Conservation (phyloP, 2,888 invertebrate species). For the Morpho helenor region DNA sequence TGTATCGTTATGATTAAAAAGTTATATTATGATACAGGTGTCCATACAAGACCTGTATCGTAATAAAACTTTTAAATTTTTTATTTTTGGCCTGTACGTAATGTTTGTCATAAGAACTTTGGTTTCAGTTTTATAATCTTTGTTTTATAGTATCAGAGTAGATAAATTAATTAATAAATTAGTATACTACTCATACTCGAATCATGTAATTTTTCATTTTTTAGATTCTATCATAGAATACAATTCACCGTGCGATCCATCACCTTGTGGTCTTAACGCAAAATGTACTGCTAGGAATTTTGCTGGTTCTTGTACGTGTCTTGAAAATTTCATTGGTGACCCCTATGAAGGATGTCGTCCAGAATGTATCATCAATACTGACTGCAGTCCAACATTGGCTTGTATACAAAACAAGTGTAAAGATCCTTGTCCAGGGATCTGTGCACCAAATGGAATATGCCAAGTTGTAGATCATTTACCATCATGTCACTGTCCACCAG, state of each 20-base stretch:
- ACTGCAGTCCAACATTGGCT: slow-evolving; percentile 85
- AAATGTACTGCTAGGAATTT: slow-evolving; percentile 81
- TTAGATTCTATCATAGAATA: slow-evolving; percentile 61
- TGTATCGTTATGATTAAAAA: no score
- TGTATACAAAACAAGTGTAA: slow-evolving; percentile 87
- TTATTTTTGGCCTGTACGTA: no score
- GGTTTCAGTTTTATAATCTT: no score
- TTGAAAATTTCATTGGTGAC: slow-evolving; percentile 75
- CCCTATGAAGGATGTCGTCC: slow-evolving; percentile 85
- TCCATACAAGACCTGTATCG: no score
- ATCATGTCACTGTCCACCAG: slow-evolving; percentile 83
- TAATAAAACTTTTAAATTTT: no score
- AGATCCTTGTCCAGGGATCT: slow-evolving; percentile 89
- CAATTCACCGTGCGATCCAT: slow-evolving; percentile 81
- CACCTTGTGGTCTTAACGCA: slow-evolving; percentile 84
- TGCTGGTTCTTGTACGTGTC: slow-evolving; percentile 85
- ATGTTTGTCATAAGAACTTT: no score
- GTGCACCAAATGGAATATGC: slow-evolving; percentile 86
- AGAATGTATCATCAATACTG: slow-evolving; percentile 89
- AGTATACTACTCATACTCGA: no score
- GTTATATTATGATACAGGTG: no score
- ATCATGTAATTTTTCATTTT: slow-evolving; percentile 2
- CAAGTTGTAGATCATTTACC: slow-evolving; percentile 87
- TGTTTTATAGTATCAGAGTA: no score
- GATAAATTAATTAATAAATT: no score